A percentile compares a stretch with the other conserved stretches of the same genome.
Conservation (phyloP, 2,113 vertebrate genomes). For the Ciconia stormi region DNA sequence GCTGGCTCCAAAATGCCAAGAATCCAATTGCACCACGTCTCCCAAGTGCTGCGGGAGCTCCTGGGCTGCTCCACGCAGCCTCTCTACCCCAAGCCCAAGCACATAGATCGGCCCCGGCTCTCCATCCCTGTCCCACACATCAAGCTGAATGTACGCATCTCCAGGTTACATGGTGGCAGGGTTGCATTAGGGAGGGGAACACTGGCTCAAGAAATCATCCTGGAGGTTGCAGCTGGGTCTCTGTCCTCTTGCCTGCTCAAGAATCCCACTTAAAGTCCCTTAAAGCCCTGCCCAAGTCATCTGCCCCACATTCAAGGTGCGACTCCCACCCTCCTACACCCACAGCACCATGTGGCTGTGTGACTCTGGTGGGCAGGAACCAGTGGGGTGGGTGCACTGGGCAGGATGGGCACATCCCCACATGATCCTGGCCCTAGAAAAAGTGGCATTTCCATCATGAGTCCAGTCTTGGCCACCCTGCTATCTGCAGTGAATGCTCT, state of each 20-base stretch:
- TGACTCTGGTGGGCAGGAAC: not conserved
- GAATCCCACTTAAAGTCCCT: not conserved
- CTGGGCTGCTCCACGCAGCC: slow-evolving; percentile 85
- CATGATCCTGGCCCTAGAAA: not conserved
- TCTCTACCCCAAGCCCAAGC: slow-evolving; percentile 76
- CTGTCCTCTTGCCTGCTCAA: not conserved
- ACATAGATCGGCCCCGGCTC: slow-evolving; percentile 41
- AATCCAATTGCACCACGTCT: slow-evolving; percentile 80
- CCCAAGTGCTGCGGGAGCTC: slow-evolving; percentile 84
- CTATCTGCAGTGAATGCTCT: not conserved
- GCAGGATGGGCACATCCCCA: not conserved
- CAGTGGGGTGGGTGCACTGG: not conserved
- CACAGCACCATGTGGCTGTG: accelerated
- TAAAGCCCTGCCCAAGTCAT: not conserved
- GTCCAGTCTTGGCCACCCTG: not conserved
- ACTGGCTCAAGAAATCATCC: accelerated
- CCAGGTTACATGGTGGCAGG: accelerated
- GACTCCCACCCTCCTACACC: not conserved
- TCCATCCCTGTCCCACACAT: slow-evolving; percentile 55
- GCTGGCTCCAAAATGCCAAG: not conserved
- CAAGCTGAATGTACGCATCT: slow-evolving; percentile 67
- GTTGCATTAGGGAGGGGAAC: not conserved
- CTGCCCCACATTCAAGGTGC: not conserved
- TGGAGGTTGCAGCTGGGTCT: not conserved
- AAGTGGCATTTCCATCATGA: not conserved